phyloP scores from a whole-genome alignment of 2,888 invertebrate genomes.

The Drosophila longiperda region DNA sequence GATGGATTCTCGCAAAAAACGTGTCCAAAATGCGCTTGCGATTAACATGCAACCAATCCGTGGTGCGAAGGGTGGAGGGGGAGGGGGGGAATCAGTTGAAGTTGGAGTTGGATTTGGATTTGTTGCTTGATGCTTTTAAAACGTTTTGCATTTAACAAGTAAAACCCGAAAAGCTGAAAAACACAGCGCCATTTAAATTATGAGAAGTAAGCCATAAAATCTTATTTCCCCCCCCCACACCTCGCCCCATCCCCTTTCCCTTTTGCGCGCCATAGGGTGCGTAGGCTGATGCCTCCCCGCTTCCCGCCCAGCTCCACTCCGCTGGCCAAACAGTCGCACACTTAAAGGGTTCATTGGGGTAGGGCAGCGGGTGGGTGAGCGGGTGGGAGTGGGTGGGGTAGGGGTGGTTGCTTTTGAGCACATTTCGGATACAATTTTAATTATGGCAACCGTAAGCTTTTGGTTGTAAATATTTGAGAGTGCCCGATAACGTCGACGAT shows the following conservation, averaged over 20 bases:
- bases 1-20: slow-evolving; percentile 61
- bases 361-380: neutral
- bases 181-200: slow-evolving; percentile 72
- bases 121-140: slow-evolving; percentile 19
- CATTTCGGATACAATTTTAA: slow-evolving; percentile 84
- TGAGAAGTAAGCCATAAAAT: slow-evolving; percentile 83
- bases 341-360: slow-evolving; percentile 52
- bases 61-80: neutral
- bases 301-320: neutral
- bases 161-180: slow-evolving; percentile 18
- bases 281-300: neutral
- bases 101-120: neutral
- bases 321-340: slow-evolving; percentile 26
- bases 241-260: neutral
- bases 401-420: slow-evolving; percentile 43
- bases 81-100: neutral
- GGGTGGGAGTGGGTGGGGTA: slow-evolving; percentile 25
- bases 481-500: slow-evolving; percentile 82
- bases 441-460: slow-evolving; percentile 84
- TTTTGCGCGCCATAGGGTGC: slow-evolving; percentile 35
- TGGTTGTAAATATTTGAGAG: slow-evolving; percentile 84
- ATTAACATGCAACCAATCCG: slow-evolving; percentile 50
- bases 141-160: slow-evolving; percentile 60
- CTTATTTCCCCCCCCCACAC: slow-evolving; percentile 59
- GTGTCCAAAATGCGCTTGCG: slow-evolving; percentile 58